Base-by-base conservation (phyloP, 2,888 invertebrate genomes). In the Ennomos fuscantarius region DNA sequence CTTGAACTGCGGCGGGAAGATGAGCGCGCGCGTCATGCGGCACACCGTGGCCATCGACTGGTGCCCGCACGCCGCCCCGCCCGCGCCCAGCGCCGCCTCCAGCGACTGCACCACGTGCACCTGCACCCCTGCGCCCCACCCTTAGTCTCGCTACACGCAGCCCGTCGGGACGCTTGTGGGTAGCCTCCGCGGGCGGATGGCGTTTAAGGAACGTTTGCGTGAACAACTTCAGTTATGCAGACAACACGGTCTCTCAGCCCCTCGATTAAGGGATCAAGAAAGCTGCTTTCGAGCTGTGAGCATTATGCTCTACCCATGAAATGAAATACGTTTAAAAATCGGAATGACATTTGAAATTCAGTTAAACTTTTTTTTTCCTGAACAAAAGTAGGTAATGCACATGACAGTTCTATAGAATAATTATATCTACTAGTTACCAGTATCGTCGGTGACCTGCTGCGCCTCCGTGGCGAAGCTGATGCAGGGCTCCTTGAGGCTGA, bases 1-100 rank as follows among this genome's bases (percentile, higher is more conserved):
- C 86, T 98, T 97, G 87, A 98, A 98, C 89, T 98, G 98, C 33
- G 98, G 99, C 63, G 98, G 98, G 89, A 99, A 98, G 61, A 98
- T 95, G 62, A 98, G 95, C 68, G 97, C 97, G 47, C 99, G 93
- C 49, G 98, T 97, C 76, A 99, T 96, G 79, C 97, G 95, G 80
- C 98, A 98, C 52, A 99, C 98, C 9, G 97, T 98, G 15, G 97
- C 99, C 97, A 98, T 97, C 51, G 97, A 97, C 81, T 96, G 95
- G 87, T 97, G 97, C 55, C 95, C 94, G 44, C 34, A 91, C 88
- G 52, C 73, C 96, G 94, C 62, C 55, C 64, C 54, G 93, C 11
- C 93, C 93, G 63, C 94, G 93, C 71, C 95, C 94, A 91, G 88
- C 41, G 89, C 82, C 94, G 94, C 97, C 1, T 97, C 97, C 65